Evolutionary conservation across 2,113 vertebrate species (phyloP).

Genomic region (Antechinus stuartii): DNA sequence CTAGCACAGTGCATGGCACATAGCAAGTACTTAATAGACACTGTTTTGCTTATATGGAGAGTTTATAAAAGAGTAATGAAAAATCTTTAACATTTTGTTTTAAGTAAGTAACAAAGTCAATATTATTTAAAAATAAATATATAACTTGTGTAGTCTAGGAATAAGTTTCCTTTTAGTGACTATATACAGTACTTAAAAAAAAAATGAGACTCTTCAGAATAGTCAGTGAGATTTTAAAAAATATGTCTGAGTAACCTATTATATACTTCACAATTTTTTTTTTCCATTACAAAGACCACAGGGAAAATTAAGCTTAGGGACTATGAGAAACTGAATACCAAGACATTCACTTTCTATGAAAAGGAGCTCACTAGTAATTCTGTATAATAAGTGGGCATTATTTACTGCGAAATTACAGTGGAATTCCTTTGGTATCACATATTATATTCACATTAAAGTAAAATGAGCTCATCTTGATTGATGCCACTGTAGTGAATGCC

Average conservation of each 20-base stretch:
- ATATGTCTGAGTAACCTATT: background rate
- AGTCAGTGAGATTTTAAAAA: background rate
- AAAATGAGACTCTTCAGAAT: background rate
- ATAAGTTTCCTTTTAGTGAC: background rate
- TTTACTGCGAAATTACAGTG: constrained; percentile 66
- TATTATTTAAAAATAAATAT: background rate
- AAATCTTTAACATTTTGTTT: background rate
- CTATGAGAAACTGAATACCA: background rate
- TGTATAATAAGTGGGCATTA: constrained; percentile 51
- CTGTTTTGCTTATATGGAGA: background rate
- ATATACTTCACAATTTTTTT: background rate
- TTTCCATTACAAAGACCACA: constrained; percentile 18
- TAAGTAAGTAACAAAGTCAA: background rate
- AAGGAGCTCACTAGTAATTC: constrained; percentile 7
- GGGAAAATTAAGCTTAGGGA: constrained; percentile 31
- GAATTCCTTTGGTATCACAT: constrained; percentile 74
- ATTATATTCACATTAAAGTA: constrained; percentile 79
- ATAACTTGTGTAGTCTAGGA: background rate
- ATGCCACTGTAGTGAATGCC: constrained; percentile 75
- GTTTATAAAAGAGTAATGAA: background rate
- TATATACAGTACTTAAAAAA: background rate
- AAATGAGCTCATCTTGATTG: constrained; percentile 82
- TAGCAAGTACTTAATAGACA: background rate
- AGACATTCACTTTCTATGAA: constrained; percentile 8
- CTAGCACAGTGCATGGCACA: background rate